phyloP scores from a whole-genome alignment of 2,888 invertebrate genomes.

The Halictus ligatus region DNA sequence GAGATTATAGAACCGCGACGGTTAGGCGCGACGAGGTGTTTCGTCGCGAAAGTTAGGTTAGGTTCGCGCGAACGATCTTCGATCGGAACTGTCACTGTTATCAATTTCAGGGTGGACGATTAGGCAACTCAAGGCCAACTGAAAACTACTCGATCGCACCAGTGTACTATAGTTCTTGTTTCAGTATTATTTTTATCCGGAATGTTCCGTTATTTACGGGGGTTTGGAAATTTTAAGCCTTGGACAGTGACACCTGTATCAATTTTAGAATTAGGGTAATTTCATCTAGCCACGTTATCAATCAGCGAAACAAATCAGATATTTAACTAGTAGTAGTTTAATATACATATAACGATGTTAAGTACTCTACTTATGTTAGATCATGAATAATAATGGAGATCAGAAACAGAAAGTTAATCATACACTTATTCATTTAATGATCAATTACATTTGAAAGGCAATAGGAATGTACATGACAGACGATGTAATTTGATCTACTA shows the following conservation, averaged over 20 bases:
- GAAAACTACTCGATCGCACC: background rate
- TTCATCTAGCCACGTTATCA: too few relatives aligned
- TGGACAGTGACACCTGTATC: too few relatives aligned
- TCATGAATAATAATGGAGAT: background rate
- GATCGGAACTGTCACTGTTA: background rate
- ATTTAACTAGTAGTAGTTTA: too few relatives aligned
- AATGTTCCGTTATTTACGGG: too few relatives aligned
- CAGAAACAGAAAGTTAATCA: background rate
- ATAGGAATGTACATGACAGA: background rate
- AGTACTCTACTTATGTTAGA: background rate
- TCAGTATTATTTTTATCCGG: too few relatives aligned
- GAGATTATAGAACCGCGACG: background rate
- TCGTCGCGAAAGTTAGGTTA: constrained; percentile 3
- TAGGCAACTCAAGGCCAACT: background rate
- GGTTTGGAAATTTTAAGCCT: too few relatives aligned
- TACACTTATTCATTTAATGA: background rate
- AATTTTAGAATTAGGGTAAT: too few relatives aligned
- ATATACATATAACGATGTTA: background rate
- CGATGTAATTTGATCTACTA: background rate
- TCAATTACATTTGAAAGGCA: background rate
- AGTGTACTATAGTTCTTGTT: too few relatives aligned
- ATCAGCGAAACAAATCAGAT: too few relatives aligned
- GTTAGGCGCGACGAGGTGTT: background rate
- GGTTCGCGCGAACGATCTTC: background rate
- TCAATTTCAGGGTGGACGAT: background rate